A percentile compares a stretch with the other conserved stretches of the same genome.
phyloP scores from a whole-genome alignment of 1,140 invertebrate species.

The Trichonephila clavata region DNA sequence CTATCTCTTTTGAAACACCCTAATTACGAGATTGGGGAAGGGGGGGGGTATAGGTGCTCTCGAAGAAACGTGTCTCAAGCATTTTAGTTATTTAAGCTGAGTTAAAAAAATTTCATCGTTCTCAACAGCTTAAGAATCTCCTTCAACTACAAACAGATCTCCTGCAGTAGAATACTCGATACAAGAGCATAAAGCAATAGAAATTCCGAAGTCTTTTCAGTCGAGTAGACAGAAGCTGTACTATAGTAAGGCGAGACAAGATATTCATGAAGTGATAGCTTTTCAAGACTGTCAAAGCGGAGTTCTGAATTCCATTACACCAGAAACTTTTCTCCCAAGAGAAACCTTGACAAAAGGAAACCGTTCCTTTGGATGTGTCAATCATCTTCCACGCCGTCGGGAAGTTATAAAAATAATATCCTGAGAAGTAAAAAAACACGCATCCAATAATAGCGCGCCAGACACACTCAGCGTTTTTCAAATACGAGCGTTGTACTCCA shows the following conservation, averaged over 20 bases:
- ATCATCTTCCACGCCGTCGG: not conserved
- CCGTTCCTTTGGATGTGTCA: not conserved
- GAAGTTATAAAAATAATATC: not conserved
- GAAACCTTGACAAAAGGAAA: not conserved
- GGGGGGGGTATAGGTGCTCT: no score
- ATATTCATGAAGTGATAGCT: not conserved
- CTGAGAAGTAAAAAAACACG: not conserved
- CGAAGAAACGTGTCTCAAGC: no score
- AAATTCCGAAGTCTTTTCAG: not conserved
- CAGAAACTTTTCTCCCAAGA: not conserved
- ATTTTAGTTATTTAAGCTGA: no score
- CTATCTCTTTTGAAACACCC: no score
- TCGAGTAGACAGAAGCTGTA: not conserved
- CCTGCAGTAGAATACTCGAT: no score
- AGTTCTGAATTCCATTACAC: not conserved
- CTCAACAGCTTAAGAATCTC: no score
- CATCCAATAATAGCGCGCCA: not conserved
- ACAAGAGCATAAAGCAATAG: not conserved
- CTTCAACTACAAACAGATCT: not conserved
- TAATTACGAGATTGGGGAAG: no score
- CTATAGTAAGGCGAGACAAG: not conserved
- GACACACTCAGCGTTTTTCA: conserved; percentile 12
- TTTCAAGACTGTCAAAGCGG: not conserved
- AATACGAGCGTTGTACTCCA: not conserved
- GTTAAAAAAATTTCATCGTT: no score